These are phyloP conservation scores for Elegia similella DNA, from an alignment of 2,888 invertebrate genomes.

Conservation along the genomic window DNA sequence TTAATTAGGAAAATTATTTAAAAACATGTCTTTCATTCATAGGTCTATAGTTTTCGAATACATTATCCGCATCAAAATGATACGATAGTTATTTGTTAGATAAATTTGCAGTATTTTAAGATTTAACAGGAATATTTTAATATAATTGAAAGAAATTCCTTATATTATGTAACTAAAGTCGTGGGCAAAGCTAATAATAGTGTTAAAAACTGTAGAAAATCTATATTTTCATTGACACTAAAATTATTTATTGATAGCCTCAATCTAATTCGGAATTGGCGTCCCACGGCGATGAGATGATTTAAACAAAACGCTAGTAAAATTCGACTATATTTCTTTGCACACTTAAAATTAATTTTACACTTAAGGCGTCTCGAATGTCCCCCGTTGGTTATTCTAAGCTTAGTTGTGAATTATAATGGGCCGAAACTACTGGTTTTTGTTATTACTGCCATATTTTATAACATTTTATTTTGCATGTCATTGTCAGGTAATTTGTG, in stretches of 20 bases:
- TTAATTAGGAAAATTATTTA: neutral
- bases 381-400: neutral
- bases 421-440: conserved; percentile 6
- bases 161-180: neutral
- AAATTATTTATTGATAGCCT: conserved; percentile 2
- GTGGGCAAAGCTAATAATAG: neutral
- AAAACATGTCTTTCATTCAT: neutral
- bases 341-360: conserved; percentile 3
- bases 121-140: conserved; percentile 5
- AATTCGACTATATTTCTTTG: conserved; percentile 3
- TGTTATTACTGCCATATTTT: conserved; percentile 14
- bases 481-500: no score
- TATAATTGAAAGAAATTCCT: conserved; percentile 6
- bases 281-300: conserved; percentile 7
- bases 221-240: conserved; percentile 5
- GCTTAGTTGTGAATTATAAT: neutral
- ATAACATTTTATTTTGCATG: neutral
- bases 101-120: conserved; percentile 21
- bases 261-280: neutral
- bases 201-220: neutral
- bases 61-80: neutral
- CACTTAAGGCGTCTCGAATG: neutral
- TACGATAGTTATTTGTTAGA: neutral
- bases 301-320: neutral
- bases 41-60: neutral